Evolutionary conservation across 2,113 vertebrate genomes (phyloP).

Genomic region (Tachuris rubrigastra): DNA sequence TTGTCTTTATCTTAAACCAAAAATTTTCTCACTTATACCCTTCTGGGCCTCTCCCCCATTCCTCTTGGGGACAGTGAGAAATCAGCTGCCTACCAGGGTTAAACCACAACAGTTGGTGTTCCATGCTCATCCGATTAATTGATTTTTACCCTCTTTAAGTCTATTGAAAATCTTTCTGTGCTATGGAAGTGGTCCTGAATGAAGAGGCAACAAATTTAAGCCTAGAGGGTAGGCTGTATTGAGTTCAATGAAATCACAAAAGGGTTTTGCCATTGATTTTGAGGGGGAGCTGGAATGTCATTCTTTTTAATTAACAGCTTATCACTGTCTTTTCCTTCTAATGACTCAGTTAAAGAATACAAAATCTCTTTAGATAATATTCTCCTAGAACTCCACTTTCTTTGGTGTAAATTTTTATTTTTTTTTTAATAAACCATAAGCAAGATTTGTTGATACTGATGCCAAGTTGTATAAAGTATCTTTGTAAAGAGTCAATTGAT

Average conservation of each 20-base stretch:
- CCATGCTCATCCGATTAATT: background rate
- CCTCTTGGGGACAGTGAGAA: background rate
- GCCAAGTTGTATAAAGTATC: background rate
- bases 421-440: background rate
- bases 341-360: background rate
- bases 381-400: background rate
- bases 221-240: background rate
- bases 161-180: background rate
- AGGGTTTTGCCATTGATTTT: background rate
- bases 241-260: background rate
- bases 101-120: background rate
- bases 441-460: background rate
- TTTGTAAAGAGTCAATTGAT: background rate
- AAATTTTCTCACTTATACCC: background rate
- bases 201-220: background rate
- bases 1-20: background rate
- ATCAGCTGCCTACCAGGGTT: background rate
- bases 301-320: background rate
- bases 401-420: background rate
- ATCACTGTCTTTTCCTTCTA: background rate
- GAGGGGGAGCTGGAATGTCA: background rate
- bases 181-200: background rate
- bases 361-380: background rate
- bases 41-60: background rate
- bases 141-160: background rate